A percentile compares a stretch with the other conserved stretches of the same genome.
These are phyloP conservation scores for Clupea harengus DNA, from an alignment of 2,113 vertebrate species.

Conservation along the genomic window DNA sequence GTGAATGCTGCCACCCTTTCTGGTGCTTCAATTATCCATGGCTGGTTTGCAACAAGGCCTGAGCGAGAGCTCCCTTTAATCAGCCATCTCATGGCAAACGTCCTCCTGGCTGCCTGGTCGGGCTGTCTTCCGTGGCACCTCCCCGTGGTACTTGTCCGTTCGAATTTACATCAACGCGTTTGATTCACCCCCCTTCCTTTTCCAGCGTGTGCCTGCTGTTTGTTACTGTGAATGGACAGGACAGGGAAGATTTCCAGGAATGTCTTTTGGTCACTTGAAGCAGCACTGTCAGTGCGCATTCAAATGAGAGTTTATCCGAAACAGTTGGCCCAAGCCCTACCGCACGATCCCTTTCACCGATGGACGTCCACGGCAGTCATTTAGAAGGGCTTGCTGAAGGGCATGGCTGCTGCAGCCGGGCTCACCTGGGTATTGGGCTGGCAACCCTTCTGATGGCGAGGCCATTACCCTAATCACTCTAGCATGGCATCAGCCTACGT, in stretches of 20 bases:
- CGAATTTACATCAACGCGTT: background rate
- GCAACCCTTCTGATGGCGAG: background rate
- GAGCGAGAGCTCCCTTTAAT: conserved; percentile 40
- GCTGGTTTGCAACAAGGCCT: background rate
- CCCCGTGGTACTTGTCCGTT: background rate
- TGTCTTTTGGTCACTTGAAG: background rate
- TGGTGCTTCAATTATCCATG: conserved; percentile 41
- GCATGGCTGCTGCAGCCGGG: background rate
- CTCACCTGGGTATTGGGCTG: background rate
- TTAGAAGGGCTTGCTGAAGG: background rate
- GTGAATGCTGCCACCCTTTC: conserved; percentile 2
- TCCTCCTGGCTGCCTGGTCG: conserved; percentile 24
- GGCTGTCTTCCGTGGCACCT: conserved; percentile 1
- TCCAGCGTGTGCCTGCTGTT: background rate
- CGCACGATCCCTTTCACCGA: background rate
- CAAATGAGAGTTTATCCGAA: background rate
- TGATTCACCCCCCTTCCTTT: background rate
- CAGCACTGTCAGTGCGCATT: background rate
- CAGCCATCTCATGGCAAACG: conserved; percentile 33
- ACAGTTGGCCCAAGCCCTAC: background rate
- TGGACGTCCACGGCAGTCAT: background rate
- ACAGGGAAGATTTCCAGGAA: background rate
- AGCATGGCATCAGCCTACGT: background rate
- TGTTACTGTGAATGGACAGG: background rate
- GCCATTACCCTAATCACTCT: background rate